Percentiles rank a stretch among this genome's conserved stretches.
These are phyloP conservation scores for Cynoglossus semilaevis DNA, from an alignment of 2,113 vertebrate genomes.

Conservation along the genomic window DNA sequence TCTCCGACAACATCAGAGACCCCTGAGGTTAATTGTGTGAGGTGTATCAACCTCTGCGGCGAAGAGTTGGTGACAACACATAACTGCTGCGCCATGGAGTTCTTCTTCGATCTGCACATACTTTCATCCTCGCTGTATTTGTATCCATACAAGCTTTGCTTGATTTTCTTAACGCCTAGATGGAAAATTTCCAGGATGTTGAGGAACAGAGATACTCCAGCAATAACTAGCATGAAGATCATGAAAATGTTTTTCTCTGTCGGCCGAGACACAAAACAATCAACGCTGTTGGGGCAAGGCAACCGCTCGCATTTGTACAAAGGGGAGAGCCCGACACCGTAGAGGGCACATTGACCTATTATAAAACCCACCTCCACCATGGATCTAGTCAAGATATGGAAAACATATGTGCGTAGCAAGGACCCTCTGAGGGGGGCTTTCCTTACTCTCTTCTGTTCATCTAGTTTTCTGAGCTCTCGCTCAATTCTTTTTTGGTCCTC, in stretches of 20 bases:
- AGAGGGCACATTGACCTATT: slow-evolving; percentile 89
- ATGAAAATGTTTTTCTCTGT: slow-evolving; percentile 97
- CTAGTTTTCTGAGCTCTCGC: slow-evolving; percentile 85
- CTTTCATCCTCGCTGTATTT: slow-evolving; percentile 73
- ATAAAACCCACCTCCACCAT: slow-evolving; percentile 91
- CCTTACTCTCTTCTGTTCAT: slow-evolving; percentile 90
- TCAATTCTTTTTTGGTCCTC: slow-evolving; percentile 86
- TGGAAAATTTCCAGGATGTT: slow-evolving; percentile 91
- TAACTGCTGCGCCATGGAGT: slow-evolving; percentile 76
- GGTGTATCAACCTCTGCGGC: slow-evolving; percentile 72
- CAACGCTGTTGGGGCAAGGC: slow-evolving; percentile 90
- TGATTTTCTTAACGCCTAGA: slow-evolving; percentile 86
- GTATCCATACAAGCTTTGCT: slow-evolving; percentile 76
- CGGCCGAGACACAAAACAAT: slow-evolving; percentile 93
- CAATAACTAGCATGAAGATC: slow-evolving; percentile 92
- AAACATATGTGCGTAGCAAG: slow-evolving; percentile 86
- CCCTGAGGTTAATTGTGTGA: slow-evolving; percentile 60
- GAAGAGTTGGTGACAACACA: slow-evolving; percentile 72
- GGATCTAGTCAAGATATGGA: slow-evolving; percentile 94
- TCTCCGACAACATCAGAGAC: slow-evolving; percentile 60
- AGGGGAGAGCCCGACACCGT: slow-evolving; percentile 85
- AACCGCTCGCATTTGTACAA: slow-evolving; percentile 87
- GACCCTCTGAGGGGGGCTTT: slow-evolving; percentile 90
- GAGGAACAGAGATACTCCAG: slow-evolving; percentile 86
- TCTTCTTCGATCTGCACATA: slow-evolving; percentile 80